Conservation (phyloP, 1,140 invertebrate genomes). For the Ostrea denselamellosa region DNA sequence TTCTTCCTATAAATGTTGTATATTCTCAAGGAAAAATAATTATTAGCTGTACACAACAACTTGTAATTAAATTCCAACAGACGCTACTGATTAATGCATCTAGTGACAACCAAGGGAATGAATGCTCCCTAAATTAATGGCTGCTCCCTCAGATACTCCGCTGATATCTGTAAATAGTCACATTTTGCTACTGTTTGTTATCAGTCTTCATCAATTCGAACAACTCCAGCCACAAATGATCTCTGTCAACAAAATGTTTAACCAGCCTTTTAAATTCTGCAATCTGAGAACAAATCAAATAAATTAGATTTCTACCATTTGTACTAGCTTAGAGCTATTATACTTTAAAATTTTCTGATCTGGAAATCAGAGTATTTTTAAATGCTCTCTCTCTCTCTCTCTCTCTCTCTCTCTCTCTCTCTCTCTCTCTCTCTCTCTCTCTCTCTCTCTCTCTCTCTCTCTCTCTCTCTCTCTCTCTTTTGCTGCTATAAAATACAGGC, state of each 20-base stretch:
- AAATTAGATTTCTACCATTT: neutral
- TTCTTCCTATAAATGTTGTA: neutral
- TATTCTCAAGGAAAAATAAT: neutral
- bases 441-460: neutral
- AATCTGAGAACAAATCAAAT: neutral
- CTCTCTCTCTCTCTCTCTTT: neutral
- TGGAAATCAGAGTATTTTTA: neutral
- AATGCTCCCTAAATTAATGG: neutral
- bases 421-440: conserved; percentile 15
- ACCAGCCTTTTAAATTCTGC: neutral
- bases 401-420: neutral
- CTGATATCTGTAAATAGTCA: neutral
- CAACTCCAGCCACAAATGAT: neutral
- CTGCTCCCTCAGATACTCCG: conserved; percentile 33
- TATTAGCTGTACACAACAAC: neutral
- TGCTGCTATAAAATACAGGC: too few species aligned
- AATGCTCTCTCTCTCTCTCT: too few species aligned
- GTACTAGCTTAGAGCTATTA: neutral
- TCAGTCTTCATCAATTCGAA: neutral
- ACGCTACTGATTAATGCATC: neutral
- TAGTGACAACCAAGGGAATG: neutral
- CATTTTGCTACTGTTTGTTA: neutral
- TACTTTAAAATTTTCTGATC: neutral
- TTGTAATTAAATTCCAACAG: conserved; percentile 1
- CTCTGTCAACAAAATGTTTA: neutral